These are phyloP conservation scores for Hoplodrina ambigua DNA, from an alignment of 2,888 invertebrate species.

Conservation along the genomic window DNA sequence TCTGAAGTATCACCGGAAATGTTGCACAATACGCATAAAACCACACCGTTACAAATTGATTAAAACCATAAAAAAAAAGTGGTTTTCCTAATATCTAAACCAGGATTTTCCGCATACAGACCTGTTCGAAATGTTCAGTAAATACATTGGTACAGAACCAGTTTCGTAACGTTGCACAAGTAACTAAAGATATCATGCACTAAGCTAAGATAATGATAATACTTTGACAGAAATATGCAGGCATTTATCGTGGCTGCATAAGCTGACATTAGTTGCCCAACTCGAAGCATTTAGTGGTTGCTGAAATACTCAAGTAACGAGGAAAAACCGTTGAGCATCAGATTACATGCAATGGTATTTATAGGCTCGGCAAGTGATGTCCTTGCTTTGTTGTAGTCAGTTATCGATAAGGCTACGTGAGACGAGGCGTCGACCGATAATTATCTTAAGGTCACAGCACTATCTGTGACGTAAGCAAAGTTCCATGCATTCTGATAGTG, in stretches of 20 bases:
- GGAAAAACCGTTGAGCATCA: slow-evolving; percentile 54
- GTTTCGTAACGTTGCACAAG: slow-evolving; percentile 58
- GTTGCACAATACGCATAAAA: slow-evolving; percentile 20
- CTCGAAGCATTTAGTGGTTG: slow-evolving; percentile 38
- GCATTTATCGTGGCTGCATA: slow-evolving; percentile 51
- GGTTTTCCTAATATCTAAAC: slow-evolving; percentile 46
- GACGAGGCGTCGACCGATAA: slow-evolving; percentile 89
- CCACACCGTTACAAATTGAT: slow-evolving; percentile 29
- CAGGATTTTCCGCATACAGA: slow-evolving; percentile 51
- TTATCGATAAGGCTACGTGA: slow-evolving; percentile 80
- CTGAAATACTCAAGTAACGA: slow-evolving; percentile 53
- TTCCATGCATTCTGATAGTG: slow-evolving; percentile 77
- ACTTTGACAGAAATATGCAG: slow-evolving; percentile 60
- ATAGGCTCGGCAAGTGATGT: slow-evolving; percentile 74
- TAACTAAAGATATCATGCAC: slow-evolving; percentile 55
- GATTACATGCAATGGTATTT: slow-evolving; percentile 51
- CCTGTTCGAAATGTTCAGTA: slow-evolving; percentile 43
- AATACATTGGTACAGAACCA: slow-evolving; percentile 49
- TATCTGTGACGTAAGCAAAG: slow-evolving; percentile 84
- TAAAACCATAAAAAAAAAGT: slow-evolving; percentile 36
- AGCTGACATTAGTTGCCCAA: slow-evolving; percentile 52
- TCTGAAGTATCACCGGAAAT: slow-evolving; percentile 39
- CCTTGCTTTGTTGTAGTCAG: slow-evolving; percentile 80
- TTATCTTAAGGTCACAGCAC: slow-evolving; percentile 87
- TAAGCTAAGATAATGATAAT: slow-evolving; percentile 58